These are phyloP conservation scores for Scyliorhinus canicula DNA, from an alignment of 2,797 vertebrate genomes.

Conservation along the genomic window DNA sequence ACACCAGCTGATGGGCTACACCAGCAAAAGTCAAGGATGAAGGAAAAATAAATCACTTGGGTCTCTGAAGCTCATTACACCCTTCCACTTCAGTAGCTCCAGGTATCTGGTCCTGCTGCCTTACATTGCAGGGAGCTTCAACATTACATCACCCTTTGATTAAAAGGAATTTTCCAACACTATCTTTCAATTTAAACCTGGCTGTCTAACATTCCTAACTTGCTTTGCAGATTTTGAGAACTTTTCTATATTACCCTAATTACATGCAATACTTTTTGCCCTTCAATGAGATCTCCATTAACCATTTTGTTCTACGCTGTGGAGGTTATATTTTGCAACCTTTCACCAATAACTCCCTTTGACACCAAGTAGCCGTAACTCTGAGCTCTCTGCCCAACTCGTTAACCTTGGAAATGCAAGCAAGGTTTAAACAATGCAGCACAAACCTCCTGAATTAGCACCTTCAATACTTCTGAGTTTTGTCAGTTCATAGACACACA, in stretches of 20 bases:
- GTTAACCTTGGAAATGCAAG: too few species aligned
- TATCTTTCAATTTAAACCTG: not conserved
- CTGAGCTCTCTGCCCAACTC: too few species aligned
- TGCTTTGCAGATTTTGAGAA: not conserved
- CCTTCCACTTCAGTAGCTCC: not conserved
- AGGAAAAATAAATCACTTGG: not conserved
- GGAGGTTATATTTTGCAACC: too few species aligned
- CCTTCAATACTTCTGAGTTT: too few species aligned
- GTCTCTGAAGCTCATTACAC: not conserved
- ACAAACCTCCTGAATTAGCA: too few species aligned
- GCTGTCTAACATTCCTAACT: not conserved
- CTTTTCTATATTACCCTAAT: not conserved
- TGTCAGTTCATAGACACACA: too few species aligned
- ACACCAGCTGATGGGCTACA: not conserved
- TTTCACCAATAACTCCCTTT: too few species aligned
- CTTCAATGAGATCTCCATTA: not conserved
- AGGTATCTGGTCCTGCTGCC: not conserved
- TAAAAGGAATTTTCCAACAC: not conserved
- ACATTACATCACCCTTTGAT: not conserved
- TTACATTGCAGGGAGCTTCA: not conserved
- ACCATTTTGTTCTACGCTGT: not conserved
- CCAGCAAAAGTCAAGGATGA: not conserved
- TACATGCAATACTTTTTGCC: not conserved
- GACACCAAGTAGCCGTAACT: too few species aligned
- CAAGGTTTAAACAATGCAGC: too few species aligned